Percentiles rank a stretch among this genome's conserved stretches.
These are phyloP conservation scores for Sarcophaga caerulescens DNA, from an alignment of 2,888 invertebrate species.

Conservation along the genomic window DNA sequence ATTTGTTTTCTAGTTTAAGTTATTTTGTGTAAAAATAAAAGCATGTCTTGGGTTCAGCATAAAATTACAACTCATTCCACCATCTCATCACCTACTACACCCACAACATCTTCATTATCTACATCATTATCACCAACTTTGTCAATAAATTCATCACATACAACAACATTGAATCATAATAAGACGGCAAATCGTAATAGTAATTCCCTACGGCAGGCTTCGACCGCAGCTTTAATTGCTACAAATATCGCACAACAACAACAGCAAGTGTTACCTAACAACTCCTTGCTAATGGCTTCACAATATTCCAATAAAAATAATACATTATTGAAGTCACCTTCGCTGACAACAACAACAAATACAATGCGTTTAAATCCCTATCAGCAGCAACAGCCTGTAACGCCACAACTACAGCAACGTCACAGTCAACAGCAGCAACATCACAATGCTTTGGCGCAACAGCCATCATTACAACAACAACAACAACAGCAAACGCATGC, in stretches of 20 bases:
- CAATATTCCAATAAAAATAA: conserved; percentile 55
- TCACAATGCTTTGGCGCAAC: conserved; percentile 35
- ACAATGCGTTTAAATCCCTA: conserved; percentile 68
- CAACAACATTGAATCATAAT: conserved; percentile 68
- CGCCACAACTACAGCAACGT: conserved; percentile 19
- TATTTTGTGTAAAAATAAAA: conserved; percentile 9
- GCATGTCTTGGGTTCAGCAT: conserved; percentile 74
- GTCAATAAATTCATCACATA: conserved; percentile 67
- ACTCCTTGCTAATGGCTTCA: conserved; percentile 54
- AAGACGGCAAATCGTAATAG: conserved; percentile 48
- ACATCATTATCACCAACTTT: conserved; percentile 59
- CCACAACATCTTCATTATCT: conserved; percentile 46
- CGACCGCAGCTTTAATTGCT: conserved; percentile 2
- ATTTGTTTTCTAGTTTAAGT: neutral
- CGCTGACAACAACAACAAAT: neutral
- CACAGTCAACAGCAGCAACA: conserved; percentile 21
- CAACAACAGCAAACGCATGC: conserved; percentile 62
- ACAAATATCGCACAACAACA: neutral
- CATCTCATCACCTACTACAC: too few species aligned
- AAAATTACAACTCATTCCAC: conserved; percentile 58
- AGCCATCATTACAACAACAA: conserved; percentile 60
- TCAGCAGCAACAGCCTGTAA: conserved; percentile 33
- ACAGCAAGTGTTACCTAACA: neutral
- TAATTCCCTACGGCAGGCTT: conserved; percentile 42
- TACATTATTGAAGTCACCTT: conserved; percentile 17